Percentiles rank a stretch among this genome's conserved stretches.
Conservation (phyloP, 2,888 invertebrate species). For the Margaritifera margaritifera region DNA sequence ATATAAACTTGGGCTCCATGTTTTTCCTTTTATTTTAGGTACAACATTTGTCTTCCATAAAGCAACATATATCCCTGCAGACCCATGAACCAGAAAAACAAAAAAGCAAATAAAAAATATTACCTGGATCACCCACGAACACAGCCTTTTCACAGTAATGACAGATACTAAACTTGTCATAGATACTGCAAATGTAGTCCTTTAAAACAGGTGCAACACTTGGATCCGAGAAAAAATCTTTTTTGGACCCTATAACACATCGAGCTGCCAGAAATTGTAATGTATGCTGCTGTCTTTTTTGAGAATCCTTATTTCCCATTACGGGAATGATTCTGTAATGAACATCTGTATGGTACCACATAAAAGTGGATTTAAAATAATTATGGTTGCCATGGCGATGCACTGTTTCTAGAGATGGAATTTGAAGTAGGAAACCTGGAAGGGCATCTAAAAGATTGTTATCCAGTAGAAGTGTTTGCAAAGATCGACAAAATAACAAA, state of each 20-base stretch:
- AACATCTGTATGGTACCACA: slow-evolving; percentile 75
- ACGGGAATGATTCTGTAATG: slow-evolving; percentile 72
- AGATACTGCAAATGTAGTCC: slow-evolving; percentile 73
- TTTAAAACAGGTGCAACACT: slow-evolving; percentile 70
- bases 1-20: too few species aligned
- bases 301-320: slow-evolving; percentile 39
- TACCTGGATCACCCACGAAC: slow-evolving; percentile 67
- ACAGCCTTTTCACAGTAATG: slow-evolving; percentile 68
- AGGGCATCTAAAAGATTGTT: slow-evolving; percentile 74
- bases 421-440: slow-evolving; percentile 73
- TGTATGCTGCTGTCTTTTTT: slow-evolving; percentile 43
- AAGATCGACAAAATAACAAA: slow-evolving; percentile 71
- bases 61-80: too few species aligned
- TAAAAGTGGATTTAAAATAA: slow-evolving; percentile 75
- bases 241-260: slow-evolving; percentile 71
- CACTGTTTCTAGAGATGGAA: slow-evolving; percentile 73
- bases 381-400: slow-evolving; percentile 75
- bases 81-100: too few species aligned
- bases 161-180: slow-evolving; percentile 73
- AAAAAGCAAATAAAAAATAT: slow-evolving; percentile 10
- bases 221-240: slow-evolving; percentile 70
- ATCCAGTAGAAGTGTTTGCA: slow-evolving; percentile 72
- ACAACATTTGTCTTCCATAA: too few species aligned
- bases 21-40: too few species aligned
- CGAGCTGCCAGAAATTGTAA: slow-evolving; percentile 72